Base-by-base conservation (phyloP, 2,797 vertebrate genomes). In the Eptatretus atami region DNA sequence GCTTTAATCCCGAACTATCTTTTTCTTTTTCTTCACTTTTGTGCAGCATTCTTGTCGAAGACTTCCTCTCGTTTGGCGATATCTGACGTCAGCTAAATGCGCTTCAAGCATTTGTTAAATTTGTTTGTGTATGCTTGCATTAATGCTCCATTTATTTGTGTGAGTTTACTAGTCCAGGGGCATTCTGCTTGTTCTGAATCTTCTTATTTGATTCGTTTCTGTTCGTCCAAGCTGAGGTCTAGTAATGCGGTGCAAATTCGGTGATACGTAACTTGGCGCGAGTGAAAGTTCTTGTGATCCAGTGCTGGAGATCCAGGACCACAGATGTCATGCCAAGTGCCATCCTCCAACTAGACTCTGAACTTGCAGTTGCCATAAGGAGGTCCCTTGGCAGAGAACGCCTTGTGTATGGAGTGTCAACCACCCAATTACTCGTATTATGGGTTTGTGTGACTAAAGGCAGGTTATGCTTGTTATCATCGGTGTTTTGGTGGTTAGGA, bases 231-330 rank as follows among this genome's bases (percentile, higher is more conserved):
- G 57, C 10, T n/a, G 57, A 61, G 25, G 11, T 25, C 57, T n/a
- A 61, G n/a, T n/a, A 61, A 25, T n/a, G 25, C 57, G n/a, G 57
- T 25, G n/a, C 57, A 10, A 61, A n/a, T n/a, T n/a, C 57, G 25
- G 57, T 61, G 11, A 25, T 61, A n/a, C 57, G 57, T n/a, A n/a
- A 61, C 57, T n/a, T n/a, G 57, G 57, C n/a, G 57, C n/a, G 9
- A n/a, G n/a, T n/a, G 57, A 8, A 61, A 61, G 57, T 61, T 61
- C 57, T 61, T 25, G 57, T 61, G 57, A 25, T 25, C 57, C 57
- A 61, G 57, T 61, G 9, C 57, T 61, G n/a, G 57, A 61, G 57
- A 61, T n/a, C 25, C 57, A 61, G n/a, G 12, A n/a, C 25, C n/a
- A 25, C n/a, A 61, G 57, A 61, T 12, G 25, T 61, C 4, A 8